Conservation (phyloP, 2,113 vertebrate species). For the Papio anubis region DNA sequence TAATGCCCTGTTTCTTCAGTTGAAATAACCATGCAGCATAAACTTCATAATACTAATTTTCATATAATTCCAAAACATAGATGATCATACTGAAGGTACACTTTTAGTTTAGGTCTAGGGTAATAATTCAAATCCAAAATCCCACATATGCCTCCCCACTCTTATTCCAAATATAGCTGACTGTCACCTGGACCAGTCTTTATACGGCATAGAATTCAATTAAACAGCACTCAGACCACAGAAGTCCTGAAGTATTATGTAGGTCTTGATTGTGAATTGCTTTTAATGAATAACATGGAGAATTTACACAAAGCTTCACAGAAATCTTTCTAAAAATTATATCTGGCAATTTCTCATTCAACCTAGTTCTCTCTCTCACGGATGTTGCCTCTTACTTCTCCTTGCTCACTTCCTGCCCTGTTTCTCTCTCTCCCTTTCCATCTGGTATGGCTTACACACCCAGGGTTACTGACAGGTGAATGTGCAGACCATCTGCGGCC, state of each 20-base stretch:
- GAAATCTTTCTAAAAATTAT: not conserved
- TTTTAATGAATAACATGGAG: not conserved
- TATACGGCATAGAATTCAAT: not conserved
- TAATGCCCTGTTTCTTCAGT: not conserved
- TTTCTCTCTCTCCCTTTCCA: not conserved
- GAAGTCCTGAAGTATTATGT: not conserved
- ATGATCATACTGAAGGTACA: not conserved
- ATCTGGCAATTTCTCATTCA: not conserved
- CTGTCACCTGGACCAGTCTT: not conserved
- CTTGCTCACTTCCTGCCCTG: not conserved
- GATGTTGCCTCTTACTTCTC: not conserved
- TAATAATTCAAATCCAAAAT: not conserved
- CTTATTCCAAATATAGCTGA: not conserved
- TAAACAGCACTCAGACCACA: not conserved
- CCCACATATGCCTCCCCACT: not conserved
- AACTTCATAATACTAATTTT: not conserved
- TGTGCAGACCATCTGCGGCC: not conserved
- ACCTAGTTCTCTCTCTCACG: not conserved
- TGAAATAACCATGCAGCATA: not conserved
- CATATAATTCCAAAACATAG: not conserved
- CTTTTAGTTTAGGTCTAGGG: not conserved
- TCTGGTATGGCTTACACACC: too few relatives aligned
- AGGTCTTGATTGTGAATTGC: not conserved
- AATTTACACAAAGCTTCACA: not conserved
- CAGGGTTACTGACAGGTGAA: not conserved